A percentile compares a stretch with the other conserved stretches of the same genome.
Evolutionary conservation across 2,797 vertebrate species (phyloP).

Genomic region (Tadarida brasiliensis): DNA sequence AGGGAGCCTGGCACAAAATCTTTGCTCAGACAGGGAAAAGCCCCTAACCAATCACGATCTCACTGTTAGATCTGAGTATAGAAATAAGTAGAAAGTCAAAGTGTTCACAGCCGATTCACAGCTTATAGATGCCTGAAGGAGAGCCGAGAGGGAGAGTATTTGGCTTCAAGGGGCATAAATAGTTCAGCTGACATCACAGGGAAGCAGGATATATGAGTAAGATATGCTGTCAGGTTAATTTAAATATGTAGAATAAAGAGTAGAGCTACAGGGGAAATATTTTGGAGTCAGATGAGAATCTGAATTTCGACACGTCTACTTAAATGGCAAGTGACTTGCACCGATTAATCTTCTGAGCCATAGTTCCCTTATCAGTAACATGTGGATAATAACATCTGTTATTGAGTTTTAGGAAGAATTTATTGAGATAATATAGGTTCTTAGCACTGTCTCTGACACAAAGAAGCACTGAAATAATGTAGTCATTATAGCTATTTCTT

Average conservation of each 20-base stretch:
- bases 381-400: neutral
- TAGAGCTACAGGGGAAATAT: neutral
- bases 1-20: neutral
- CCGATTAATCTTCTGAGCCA: neutral
- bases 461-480: neutral
- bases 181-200: neutral
- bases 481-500: neutral
- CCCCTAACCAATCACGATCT: neutral
- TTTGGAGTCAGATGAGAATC: neutral
- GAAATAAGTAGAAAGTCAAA: neutral
- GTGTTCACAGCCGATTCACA: neutral
- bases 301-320: neutral
- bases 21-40: neutral
- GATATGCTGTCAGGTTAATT: neutral
- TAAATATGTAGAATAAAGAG: neutral
- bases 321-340: neutral
- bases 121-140: neutral
- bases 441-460: neutral
- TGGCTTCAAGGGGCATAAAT: neutral
- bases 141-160: neutral
- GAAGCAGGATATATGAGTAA: neutral
- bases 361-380: slow-evolving; percentile 1
- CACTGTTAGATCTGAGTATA: neutral
- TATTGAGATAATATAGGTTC: neutral
- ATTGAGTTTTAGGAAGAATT: slow-evolving; percentile 13